Evolutionary conservation across 2,113 vertebrate genomes (phyloP).

Genomic region (Chamaea fasciata): DNA sequence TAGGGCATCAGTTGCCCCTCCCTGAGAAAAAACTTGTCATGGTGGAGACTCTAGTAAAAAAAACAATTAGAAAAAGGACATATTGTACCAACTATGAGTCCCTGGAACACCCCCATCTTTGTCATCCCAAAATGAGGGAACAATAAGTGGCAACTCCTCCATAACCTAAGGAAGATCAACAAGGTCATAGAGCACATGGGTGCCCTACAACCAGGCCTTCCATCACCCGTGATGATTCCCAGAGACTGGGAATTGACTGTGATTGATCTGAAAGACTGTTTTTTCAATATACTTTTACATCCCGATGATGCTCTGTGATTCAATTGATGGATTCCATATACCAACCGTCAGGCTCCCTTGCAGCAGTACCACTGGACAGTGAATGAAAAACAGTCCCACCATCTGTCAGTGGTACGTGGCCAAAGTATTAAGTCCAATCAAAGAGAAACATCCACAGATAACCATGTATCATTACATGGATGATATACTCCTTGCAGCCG

Average conservation of each 20-base stretch:
- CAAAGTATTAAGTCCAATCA: neutral
- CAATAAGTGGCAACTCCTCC: neutral
- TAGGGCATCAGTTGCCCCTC: neutral
- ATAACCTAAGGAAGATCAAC: neutral
- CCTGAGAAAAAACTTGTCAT: neutral
- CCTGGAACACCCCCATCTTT: neutral
- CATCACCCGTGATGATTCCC: neutral
- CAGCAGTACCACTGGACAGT: neutral
- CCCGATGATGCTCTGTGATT: neutral
- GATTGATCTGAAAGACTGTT: neutral
- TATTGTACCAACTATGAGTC: neutral
- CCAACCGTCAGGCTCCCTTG: neutral
- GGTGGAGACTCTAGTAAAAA: neutral
- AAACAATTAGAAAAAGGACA: neutral
- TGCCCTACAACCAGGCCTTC: neutral
- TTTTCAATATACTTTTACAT: neutral
- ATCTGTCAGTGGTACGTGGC: neutral
- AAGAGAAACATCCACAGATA: neutral
- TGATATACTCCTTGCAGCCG: neutral
- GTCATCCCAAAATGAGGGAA: neutral
- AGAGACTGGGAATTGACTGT: neutral
- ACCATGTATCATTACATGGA: neutral
- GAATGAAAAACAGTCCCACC: neutral
- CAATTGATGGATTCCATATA: neutral
- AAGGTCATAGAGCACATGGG: neutral